phyloP scores from a whole-genome alignment of 2,888 invertebrate genomes.

The Vesta saturnalis region DNA sequence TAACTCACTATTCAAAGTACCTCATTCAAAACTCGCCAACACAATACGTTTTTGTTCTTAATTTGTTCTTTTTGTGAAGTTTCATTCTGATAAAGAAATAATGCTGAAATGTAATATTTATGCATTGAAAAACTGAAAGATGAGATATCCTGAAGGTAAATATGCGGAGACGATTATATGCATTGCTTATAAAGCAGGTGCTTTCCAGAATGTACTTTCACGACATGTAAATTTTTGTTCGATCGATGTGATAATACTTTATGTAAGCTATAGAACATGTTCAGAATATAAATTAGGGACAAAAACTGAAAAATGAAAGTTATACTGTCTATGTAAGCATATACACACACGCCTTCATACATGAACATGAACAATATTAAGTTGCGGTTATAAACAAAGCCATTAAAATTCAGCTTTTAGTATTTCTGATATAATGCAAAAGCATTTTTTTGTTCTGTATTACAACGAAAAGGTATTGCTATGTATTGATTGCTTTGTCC shows the following conservation, averaged over 20 bases:
- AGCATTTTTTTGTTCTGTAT: too few species aligned
- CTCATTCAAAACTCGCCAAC: background rate
- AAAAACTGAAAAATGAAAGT: constrained; percentile 32
- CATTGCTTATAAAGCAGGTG: constrained; percentile 1
- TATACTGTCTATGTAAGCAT: too few species aligned
- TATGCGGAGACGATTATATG: background rate
- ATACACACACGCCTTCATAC: too few species aligned
- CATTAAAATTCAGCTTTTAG: too few species aligned
- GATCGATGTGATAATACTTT: constrained; percentile 43
- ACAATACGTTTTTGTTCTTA: background rate
- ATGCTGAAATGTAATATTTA: background rate
- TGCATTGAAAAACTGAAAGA: background rate
- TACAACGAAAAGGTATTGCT: too few species aligned
- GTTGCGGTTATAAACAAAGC: too few species aligned
- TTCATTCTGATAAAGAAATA: background rate
- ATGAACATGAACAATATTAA: too few species aligned
- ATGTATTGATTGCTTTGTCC: too few species aligned
- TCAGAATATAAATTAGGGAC: constrained; percentile 39
- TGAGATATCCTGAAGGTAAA: background rate
- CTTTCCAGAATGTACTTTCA: constrained; percentile 33
- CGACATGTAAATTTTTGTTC: constrained; percentile 36
- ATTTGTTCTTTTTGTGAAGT: background rate
- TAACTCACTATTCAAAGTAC: background rate
- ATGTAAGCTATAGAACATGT: constrained; percentile 39
- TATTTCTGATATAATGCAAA: too few species aligned